These are phyloP conservation scores for Phaetusa simplex DNA, from an alignment of 2,113 vertebrate genomes.

Conservation along the genomic window DNA sequence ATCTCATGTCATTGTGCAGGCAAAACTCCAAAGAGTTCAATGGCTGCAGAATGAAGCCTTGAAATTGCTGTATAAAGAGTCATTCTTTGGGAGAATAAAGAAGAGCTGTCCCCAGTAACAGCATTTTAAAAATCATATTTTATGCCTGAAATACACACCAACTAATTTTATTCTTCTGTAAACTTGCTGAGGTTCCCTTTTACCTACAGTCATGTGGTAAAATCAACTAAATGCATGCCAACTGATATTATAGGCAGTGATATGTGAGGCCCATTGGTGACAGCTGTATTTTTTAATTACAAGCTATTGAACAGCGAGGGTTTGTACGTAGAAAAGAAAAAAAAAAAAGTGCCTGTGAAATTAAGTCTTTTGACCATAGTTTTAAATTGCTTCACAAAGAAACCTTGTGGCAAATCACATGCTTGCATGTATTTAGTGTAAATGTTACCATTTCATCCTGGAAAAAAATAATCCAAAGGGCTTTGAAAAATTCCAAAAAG, in stretches of 20 bases:
- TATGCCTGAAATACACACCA: neutral
- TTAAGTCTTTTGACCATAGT: neutral
- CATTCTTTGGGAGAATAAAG: neutral
- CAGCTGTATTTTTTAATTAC: neutral
- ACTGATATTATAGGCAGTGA: neutral
- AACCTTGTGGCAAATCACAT: neutral
- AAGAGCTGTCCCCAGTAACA: neutral
- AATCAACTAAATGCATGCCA: neutral
- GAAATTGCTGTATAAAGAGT: neutral
- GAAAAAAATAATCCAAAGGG: neutral
- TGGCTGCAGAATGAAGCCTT: neutral
- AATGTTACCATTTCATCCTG: neutral
- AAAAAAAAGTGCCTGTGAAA: neutral
- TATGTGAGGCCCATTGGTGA: neutral
- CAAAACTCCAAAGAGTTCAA: neutral
- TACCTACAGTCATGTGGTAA: neutral
- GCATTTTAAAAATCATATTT: neutral
- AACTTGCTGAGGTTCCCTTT: neutral
- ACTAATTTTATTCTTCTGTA: neutral
- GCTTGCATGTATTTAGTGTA: neutral
- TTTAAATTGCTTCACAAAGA: neutral
- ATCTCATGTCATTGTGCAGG: neutral
- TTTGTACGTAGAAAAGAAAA: neutral
- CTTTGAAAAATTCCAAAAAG: neutral
- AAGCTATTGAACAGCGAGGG: neutral